Evolutionary conservation across 2,797 vertebrate species (phyloP).

Genomic region (Manis crassicaudata): DNA sequence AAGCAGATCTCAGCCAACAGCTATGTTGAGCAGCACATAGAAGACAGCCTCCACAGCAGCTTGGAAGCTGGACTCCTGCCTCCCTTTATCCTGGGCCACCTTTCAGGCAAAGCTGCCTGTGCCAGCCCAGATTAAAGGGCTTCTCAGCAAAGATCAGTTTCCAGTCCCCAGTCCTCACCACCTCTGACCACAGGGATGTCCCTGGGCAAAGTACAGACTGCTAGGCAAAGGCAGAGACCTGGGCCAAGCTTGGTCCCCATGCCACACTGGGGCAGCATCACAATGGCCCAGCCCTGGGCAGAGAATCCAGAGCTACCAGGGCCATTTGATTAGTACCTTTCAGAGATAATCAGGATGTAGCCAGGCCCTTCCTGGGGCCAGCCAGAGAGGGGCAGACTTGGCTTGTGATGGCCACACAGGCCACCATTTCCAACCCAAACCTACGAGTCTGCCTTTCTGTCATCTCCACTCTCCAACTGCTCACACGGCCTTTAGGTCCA

Average conservation of each 20-base stretch:
- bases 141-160: conserved; percentile 21
- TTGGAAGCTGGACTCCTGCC: background rate
- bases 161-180: background rate
- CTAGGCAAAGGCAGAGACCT: conserved; percentile 1
- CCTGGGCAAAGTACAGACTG: background rate
- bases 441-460: background rate
- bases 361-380: conserved; percentile 5
- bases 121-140: conserved; percentile 4
- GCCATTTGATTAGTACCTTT: conserved; percentile 53
- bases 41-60: conserved; percentile 10
- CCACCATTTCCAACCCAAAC: conserved; percentile 53
- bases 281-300: conserved; percentile 28
- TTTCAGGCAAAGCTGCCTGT: background rate
- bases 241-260: background rate
- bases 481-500: conserved; percentile 17
- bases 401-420: background rate
- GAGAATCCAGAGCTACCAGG: conserved; percentile 36
- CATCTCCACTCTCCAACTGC: background rate
- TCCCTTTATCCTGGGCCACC: background rate
- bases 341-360: background rate
- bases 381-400: background rate
- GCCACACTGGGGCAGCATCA: conserved; percentile 58
- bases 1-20: conserved; percentile 50
- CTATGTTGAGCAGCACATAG: conserved; percentile 48
- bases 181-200: conserved; percentile 28